A percentile compares a stretch with the other conserved stretches of the same genome.
Conservation (phyloP, 2,113 vertebrate genomes). For the Phocoena sinus region DNA sequence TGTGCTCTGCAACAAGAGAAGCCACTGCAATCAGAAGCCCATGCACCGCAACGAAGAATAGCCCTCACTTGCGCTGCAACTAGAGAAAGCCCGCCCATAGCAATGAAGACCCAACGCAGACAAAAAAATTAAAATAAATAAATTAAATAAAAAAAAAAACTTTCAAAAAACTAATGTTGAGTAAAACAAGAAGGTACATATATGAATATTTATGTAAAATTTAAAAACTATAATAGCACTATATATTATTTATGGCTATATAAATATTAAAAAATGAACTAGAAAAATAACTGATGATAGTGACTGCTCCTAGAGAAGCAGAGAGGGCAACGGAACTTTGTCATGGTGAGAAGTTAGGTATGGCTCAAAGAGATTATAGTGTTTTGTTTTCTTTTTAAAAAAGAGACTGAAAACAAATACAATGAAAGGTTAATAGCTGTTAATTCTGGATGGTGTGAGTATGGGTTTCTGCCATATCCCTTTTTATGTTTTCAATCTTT, state of each 20-base stretch:
- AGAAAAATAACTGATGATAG: background rate
- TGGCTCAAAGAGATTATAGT: background rate
- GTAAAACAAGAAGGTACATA: background rate
- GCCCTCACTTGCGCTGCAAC: too few species aligned
- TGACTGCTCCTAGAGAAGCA: background rate
- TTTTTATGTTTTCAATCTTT: background rate
- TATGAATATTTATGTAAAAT: background rate
- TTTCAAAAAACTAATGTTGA: background rate
- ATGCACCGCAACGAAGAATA: too few species aligned
- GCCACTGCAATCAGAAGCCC: too few species aligned
- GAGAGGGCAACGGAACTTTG: background rate
- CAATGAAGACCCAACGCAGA: too few species aligned
- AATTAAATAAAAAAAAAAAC: too few species aligned
- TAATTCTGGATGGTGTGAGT: background rate
- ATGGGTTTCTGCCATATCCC: background rate
- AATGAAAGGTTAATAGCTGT: background rate
- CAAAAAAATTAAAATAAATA: too few species aligned
- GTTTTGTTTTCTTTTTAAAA: background rate
- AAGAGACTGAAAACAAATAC: background rate
- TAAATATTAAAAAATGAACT: background rate
- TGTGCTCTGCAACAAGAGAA: too few species aligned
- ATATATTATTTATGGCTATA: background rate
- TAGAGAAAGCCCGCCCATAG: too few species aligned
- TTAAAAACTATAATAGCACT: background rate
- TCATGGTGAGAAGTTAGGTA: background rate